Evolutionary conservation across 64 coral and sea anemone genomes (phyloP).

Genomic region (Stichodactyla helianthus): DNA sequence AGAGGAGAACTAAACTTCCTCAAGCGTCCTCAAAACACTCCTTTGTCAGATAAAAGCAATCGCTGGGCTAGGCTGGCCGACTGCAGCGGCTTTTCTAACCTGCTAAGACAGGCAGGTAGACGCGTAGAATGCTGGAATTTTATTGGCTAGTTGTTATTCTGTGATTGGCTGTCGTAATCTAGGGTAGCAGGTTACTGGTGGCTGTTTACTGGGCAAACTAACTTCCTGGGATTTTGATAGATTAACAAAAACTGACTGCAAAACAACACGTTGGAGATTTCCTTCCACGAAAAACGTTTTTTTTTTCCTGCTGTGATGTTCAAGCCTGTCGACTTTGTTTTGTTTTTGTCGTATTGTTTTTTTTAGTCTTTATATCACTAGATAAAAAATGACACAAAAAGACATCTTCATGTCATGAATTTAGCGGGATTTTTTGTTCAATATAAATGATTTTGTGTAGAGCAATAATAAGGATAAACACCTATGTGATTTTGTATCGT

Average conservation of each 20-base stretch:
- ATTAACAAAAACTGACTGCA: not conserved
- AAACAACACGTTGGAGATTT: not conserved
- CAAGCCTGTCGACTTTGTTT: not conserved
- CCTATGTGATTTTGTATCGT: too few species aligned
- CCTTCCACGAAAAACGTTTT: not conserved
- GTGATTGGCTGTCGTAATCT: slow-evolving; percentile 20
- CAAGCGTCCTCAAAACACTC: slow-evolving; percentile 18
- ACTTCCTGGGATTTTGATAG: not conserved
- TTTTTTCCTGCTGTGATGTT: not conserved
- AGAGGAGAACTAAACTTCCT: not conserved
- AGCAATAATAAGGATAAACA: too few species aligned
- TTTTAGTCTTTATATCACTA: too few species aligned
- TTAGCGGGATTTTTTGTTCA: too few species aligned
- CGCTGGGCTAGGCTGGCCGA: not conserved
- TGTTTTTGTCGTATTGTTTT: too few species aligned
- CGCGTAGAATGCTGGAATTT: slow-evolving; percentile 28
- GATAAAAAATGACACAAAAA: too few species aligned
- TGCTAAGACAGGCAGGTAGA: not conserved
- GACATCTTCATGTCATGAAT: too few species aligned
- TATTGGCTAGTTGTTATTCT: slow-evolving; percentile 10
- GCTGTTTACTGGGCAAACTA: slow-evolving; percentile 56
- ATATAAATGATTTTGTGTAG: too few species aligned
- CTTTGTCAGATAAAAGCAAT: not conserved
- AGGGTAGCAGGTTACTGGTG: slow-evolving; percentile 73
- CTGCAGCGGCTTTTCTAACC: not conserved